Evolutionary conservation across 2,888 invertebrate species (phyloP).

Genomic region (Laspeyria flexula): DNA sequence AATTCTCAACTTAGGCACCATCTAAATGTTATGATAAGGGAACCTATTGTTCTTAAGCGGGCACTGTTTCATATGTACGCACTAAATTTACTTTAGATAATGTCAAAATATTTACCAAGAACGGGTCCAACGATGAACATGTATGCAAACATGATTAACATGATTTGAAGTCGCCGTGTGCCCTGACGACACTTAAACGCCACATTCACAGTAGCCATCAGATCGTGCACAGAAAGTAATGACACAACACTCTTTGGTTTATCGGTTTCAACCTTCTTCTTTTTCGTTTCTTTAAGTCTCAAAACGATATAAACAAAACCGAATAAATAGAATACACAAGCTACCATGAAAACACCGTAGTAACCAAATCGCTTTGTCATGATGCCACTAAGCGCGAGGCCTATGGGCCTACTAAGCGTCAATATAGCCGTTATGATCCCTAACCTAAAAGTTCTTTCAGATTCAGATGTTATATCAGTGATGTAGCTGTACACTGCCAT

Average conservation of each 20-base stretch:
- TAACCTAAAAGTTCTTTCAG: conserved; percentile 87
- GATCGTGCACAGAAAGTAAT: conserved; percentile 70
- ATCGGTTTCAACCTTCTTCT: conserved; percentile 67
- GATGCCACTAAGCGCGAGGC: conserved; percentile 84
- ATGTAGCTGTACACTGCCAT: conserved; percentile 88
- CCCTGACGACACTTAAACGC: conserved; percentile 71
- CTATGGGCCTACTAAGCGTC: conserved; percentile 82
- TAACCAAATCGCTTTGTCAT: conserved; percentile 80
- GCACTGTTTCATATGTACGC: neutral
- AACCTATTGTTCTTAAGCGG: neutral
- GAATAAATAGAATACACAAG: conserved; percentile 74
- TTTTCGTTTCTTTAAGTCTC: conserved; percentile 70
- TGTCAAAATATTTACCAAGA: conserved; percentile 66
- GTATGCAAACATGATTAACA: conserved; percentile 76
- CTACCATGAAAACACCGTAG: conserved; percentile 77
- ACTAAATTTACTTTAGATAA: neutral
- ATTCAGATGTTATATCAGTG: conserved; percentile 85
- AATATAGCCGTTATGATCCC: conserved; percentile 86
- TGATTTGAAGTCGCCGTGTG: conserved; percentile 71
- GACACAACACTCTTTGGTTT: conserved; percentile 59
- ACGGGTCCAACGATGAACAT: conserved; percentile 84
- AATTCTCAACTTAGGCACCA: too few species aligned
- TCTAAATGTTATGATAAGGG: too few species aligned
- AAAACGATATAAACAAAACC: conserved; percentile 78
- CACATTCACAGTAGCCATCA: conserved; percentile 80